Percentiles rank a stretch among this genome's conserved stretches.
Conservation (phyloP, 1,140 invertebrate species). For the Leucophenga varia region DNA sequence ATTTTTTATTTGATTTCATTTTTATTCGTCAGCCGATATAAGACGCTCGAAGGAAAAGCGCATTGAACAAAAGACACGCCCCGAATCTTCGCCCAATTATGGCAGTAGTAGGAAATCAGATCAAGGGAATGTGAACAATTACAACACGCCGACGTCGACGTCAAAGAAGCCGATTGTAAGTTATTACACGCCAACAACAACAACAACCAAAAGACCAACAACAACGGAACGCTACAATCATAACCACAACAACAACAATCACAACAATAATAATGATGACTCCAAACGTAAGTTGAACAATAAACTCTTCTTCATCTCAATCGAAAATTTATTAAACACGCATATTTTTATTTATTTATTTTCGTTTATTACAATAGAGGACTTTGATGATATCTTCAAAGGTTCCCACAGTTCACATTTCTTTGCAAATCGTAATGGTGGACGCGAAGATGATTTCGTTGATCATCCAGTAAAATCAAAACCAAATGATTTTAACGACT, state of each 20-base stretch:
- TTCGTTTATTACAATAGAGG: slow-evolving; percentile 34
- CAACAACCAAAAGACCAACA: slow-evolving; percentile 26
- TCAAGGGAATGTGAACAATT: slow-evolving; percentile 28
- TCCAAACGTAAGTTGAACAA: slow-evolving; percentile 44
- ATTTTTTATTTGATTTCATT: not conserved
- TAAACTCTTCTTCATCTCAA: slow-evolving; percentile 22
- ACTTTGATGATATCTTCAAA: slow-evolving; percentile 60
- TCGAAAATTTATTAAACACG: slow-evolving; percentile 39
- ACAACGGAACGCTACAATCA: slow-evolving; percentile 40
- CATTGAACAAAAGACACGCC: slow-evolving; percentile 43
- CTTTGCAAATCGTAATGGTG: slow-evolving; percentile 64
- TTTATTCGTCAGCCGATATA: slow-evolving; percentile 40
- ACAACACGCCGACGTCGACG: slow-evolving; percentile 28
- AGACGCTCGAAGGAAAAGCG: slow-evolving; percentile 48
- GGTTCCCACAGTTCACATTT: slow-evolving; percentile 67
- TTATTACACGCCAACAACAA: slow-evolving; percentile 49
- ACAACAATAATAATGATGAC: slow-evolving; percentile 41
- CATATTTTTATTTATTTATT: slow-evolving; percentile 9
- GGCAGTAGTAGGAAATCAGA: too few species aligned
- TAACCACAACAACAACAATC: slow-evolving; percentile 11
- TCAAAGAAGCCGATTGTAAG: slow-evolving; percentile 46
- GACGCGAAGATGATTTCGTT: slow-evolving; percentile 48
- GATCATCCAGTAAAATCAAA: slow-evolving; percentile 51
- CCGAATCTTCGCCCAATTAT: slow-evolving; percentile 20
- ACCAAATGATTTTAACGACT: slow-evolving; percentile 41